phyloP scores from a whole-genome alignment of 2,888 invertebrate species.

The Drosophila rubida region DNA sequence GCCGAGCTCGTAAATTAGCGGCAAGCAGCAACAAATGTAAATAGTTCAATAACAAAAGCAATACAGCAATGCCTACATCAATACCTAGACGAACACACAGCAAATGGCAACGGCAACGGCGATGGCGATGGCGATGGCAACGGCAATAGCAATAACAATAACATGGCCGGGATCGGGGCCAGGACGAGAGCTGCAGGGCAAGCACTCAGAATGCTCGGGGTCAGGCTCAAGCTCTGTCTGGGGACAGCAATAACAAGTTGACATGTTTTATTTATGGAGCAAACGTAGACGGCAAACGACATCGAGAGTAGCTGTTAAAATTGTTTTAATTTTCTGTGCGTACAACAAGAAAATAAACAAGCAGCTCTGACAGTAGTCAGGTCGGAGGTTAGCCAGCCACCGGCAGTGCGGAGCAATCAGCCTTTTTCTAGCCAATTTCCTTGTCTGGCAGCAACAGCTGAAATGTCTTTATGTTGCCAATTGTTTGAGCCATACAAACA shows the following conservation, averaged over 20 bases:
- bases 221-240: slow-evolving; percentile 43
- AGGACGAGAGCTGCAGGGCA: slow-evolving; percentile 16
- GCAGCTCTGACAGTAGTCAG: slow-evolving; percentile 33
- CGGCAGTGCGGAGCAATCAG: slow-evolving; percentile 28
- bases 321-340: slow-evolving; percentile 79
- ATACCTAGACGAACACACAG: slow-evolving; percentile 29
- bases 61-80: slow-evolving; percentile 45
- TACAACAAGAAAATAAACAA: slow-evolving; percentile 52
- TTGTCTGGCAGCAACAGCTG: neutral
- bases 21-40: slow-evolving; percentile 74
- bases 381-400: slow-evolving; percentile 21
- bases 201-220: neutral
- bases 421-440: slow-evolving; percentile 27
- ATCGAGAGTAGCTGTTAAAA: slow-evolving; percentile 78
- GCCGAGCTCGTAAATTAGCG: slow-evolving; percentile 72
- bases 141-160: slow-evolving; percentile 59
- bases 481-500: no score
- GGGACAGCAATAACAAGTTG: slow-evolving; percentile 73
- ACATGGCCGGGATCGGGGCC: slow-evolving; percentile 18
- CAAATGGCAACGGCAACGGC: slow-evolving; percentile 7
- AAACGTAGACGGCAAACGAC: slow-evolving; percentile 60
- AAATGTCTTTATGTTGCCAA: no score
- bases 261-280: slow-evolving; percentile 81
- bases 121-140: slow-evolving; percentile 66
- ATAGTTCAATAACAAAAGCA: slow-evolving; percentile 78